Conservation (phyloP, 1,140 invertebrate genomes). For the Oncopeltus fasciatus region DNA sequence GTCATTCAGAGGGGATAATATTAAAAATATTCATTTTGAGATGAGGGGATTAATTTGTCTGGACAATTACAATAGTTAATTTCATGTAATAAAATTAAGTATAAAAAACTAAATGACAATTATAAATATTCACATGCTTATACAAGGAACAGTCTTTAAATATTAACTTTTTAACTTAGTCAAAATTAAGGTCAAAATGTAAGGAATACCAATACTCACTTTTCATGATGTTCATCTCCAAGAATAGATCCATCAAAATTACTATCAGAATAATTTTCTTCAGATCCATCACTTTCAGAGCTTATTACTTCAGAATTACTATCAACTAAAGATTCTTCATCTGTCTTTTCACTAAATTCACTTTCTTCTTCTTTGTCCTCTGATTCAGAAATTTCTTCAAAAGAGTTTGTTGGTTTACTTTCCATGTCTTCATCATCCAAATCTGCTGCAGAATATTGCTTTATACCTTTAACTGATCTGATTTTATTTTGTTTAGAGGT, state of each 20-base stretch:
- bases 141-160: too few relatives aligned
- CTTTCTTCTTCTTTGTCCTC: not conserved
- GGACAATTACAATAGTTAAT: too few relatives aligned
- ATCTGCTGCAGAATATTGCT: not conserved
- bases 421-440: not conserved
- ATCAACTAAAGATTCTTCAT: not conserved
- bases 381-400: not conserved
- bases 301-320: not conserved
- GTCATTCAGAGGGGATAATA: too few relatives aligned
- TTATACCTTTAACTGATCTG: not conserved
- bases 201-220: not conserved
- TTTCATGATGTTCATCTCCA: not conserved
- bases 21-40: too few relatives aligned
- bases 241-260: not conserved
- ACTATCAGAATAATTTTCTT: not conserved
- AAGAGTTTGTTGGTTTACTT: not conserved
- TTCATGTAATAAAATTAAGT: too few relatives aligned
- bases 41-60: too few relatives aligned
- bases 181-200: too few relatives aligned
- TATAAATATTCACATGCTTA: too few relatives aligned
- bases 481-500: not conserved
- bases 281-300: too few relatives aligned
- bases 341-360: not conserved
- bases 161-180: too few relatives aligned
- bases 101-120: too few relatives aligned